Conservation (phyloP, 2,888 invertebrate genomes). For the Amphipyra berbera region DNA sequence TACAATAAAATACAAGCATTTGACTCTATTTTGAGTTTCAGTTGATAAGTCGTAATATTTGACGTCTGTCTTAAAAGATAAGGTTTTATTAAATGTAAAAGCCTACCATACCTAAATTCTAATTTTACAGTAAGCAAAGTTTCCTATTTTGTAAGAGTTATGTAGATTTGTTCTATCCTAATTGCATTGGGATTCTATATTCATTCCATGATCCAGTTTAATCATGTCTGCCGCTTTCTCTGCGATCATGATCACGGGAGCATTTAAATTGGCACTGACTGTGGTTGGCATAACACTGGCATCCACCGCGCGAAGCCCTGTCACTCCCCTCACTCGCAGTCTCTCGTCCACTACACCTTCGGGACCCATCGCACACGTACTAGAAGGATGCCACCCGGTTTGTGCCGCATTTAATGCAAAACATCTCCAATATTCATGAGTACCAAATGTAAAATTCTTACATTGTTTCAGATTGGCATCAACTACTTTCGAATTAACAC, state of each 20-base stretch:
- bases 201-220: slow-evolving; percentile 70
- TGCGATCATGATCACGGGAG: slow-evolving; percentile 91
- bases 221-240: slow-evolving; percentile 91
- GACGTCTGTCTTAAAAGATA: no score
- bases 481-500: slow-evolving; percentile 53
- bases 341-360: slow-evolving; percentile 68
- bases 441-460: slow-evolving; percentile 44
- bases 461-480: slow-evolving; percentile 59
- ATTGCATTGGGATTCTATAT: slow-evolving; percentile 23
- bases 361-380: slow-evolving; percentile 72
- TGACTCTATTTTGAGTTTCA: no score
- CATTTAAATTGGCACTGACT: slow-evolving; percentile 90
- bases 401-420: slow-evolving; percentile 76
- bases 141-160: no score
- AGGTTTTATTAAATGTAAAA: no score
- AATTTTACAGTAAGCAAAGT: no score
- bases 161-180: no score
- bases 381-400: slow-evolving; percentile 89
- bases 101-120: no score
- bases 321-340: slow-evolving; percentile 85
- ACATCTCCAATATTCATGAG: slow-evolving; percentile 69
- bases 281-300: slow-evolving; percentile 91
- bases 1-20: no score
- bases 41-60: no score
- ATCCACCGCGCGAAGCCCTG: slow-evolving; percentile 90